Percentiles rank a stretch among this genome's conserved stretches.
Conservation (phyloP, 2,888 invertebrate genomes). For the Lacanobia wlatinum region DNA sequence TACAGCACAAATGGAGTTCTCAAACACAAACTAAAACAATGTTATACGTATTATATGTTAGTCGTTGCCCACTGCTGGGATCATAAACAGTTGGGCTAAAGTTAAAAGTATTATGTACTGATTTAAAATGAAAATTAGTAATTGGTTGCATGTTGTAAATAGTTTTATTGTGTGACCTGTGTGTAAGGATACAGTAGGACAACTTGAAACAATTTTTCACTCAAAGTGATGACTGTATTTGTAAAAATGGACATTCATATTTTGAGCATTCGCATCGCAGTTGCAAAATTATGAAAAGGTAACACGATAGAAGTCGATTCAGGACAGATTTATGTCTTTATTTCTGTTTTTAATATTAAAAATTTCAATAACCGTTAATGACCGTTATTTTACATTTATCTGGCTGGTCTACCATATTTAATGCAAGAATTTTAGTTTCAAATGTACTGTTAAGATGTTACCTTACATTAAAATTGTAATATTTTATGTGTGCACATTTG, state of each 20-base stretch:
- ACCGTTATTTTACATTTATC: too few relatives aligned
- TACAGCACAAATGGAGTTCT: not conserved
- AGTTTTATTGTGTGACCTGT: constrained; percentile 44
- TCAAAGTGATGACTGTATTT: not conserved
- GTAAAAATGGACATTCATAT: too few relatives aligned
- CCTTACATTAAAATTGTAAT: not conserved
- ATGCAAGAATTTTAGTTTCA: not conserved
- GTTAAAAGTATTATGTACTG: constrained; percentile 55
- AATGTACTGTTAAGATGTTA: not conserved
- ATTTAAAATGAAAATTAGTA: constrained; percentile 41
- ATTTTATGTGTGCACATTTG: not conserved
- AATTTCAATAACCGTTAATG: too few relatives aligned
- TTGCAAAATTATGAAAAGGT: too few relatives aligned
- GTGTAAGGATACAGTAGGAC: constrained; percentile 17
- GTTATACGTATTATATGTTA: constrained; percentile 34
- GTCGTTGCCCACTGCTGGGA: constrained; percentile 29
- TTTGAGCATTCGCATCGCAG: too few relatives aligned
- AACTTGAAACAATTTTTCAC: constrained; percentile 5
- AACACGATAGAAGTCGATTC: too few relatives aligned
- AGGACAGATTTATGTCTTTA: too few relatives aligned
- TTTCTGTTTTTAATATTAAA: too few relatives aligned
- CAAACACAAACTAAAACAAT: constrained; percentile 9
- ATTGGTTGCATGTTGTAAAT: constrained; percentile 46
- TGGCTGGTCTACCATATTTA: too few relatives aligned
- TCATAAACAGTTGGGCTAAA: constrained; percentile 29